Base-by-base conservation (phyloP, 2,888 invertebrate genomes). In the Trichopria drosophilae region DNA sequence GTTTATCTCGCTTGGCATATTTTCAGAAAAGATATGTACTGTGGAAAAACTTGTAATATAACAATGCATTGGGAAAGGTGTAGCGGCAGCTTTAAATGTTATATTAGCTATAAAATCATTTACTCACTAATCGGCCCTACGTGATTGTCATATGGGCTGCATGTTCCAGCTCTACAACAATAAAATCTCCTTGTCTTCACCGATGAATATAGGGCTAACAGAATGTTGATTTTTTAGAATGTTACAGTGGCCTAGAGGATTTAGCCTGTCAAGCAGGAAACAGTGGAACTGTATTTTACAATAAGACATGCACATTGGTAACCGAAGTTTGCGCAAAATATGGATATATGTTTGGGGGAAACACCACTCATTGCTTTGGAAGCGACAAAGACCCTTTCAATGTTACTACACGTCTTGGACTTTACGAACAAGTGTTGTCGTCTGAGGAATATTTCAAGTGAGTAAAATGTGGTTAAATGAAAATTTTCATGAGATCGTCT, bases 361-460 rank as follows among this genome's bases (percentile, higher is more conserved):
- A 84, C 60, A 76, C 73, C 1, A 75, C 67, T 0, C 72, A 75
- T 51, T 86, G 85, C 61, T 62, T 66, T 51, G n/a, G 7, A 12
- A 15, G 7, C 18, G 9, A 26, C 7, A 22, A 31, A 12, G 13
- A n/a, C 5, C 68, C 65, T 15, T 50, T 69, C 13, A 56, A 55
- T 1, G 62, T 78, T 1, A 79, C 80, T 0, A 78, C 85, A 69
- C 80, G 80, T 41, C n/a, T n/a, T n/a, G 69, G 73, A 1, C 77
- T 83, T 31, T 76, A 82, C 3, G 80, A 76, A 0, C 77, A 85
- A 35, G 72, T 76, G 6, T 68, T 86, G 18, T 84, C 85, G 1
- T 79, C 83, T 1, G 84, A 86, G 63, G 84, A 86, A 63, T 86
- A 83, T 71, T 86, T 83, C 67, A 83, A 82, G 86, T 85, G 67